Evolutionary conservation across 2,888 invertebrate species (phyloP).

Genomic region (Oasisia sp.): DNA sequence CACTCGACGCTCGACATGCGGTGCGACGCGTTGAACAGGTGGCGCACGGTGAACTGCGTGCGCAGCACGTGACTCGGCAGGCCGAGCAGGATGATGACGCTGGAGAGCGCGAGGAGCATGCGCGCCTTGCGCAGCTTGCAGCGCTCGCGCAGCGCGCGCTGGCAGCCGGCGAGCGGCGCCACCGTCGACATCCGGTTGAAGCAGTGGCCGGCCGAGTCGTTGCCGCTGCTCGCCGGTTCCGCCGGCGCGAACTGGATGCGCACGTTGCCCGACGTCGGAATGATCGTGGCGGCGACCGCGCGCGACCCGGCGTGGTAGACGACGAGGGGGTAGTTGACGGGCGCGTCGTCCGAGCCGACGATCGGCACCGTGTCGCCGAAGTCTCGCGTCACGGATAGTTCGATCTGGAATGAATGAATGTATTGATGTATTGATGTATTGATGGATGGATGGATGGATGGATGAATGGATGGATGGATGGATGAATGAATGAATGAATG

Average conservation of each 20-base stretch:
- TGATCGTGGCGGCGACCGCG: not conserved
- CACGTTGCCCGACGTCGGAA: not conserved
- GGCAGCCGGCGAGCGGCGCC: not conserved
- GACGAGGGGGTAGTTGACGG: not conserved
- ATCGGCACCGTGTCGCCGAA: not conserved
- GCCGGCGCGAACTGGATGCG: not conserved
- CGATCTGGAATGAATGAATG: not conserved
- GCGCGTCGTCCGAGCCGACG: not conserved
- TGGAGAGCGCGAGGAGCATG: conserved; percentile 55
- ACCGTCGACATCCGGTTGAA: not conserved
- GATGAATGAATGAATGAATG: not conserved
- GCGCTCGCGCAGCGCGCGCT: conserved; percentile 18
- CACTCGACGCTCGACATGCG: conserved; percentile 21
- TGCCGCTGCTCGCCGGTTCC: not conserved
- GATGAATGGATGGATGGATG: too few species aligned
- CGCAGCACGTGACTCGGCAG: conserved; percentile 56
- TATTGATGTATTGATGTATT: too few species aligned
- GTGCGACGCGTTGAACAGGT: not conserved
- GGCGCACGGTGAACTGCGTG: conserved; percentile 29
- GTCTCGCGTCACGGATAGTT: not conserved
- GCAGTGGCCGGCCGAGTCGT: not conserved
- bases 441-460: too few species aligned
- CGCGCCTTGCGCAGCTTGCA: conserved; percentile 38
- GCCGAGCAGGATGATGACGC: conserved; percentile 53
- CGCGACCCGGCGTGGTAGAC: not conserved